Conservation (phyloP, 2,797 vertebrate species). For the Orientallactaga sibirica region DNA sequence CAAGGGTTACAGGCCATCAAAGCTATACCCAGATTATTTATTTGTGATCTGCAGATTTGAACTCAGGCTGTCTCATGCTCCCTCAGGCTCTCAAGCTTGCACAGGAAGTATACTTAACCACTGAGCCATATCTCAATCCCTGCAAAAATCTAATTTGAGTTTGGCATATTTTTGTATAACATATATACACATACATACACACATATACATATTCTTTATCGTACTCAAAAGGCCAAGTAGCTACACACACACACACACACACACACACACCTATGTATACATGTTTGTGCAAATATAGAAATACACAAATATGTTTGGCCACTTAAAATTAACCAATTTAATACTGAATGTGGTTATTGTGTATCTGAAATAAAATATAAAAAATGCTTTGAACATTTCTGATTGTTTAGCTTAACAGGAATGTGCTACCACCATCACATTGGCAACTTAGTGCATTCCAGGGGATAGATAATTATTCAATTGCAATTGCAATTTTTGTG, state of each 20-base stretch:
- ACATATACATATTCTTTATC: neutral
- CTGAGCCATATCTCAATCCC: no score
- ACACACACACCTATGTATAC: neutral
- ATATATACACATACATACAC: neutral
- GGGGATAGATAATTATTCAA: conserved; percentile 22
- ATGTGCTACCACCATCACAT: neutral
- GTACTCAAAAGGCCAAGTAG: neutral
- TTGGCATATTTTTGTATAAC: neutral
- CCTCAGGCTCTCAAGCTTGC: no score
- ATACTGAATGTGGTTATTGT: neutral
- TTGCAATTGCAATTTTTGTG: conserved; percentile 28
- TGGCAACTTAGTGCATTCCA: neutral
- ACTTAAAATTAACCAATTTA: neutral
- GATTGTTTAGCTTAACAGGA: neutral
- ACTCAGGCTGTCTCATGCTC: no score
- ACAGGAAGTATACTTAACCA: no score
- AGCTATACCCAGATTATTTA: no score
- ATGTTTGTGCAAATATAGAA: neutral
- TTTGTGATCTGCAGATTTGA: no score
- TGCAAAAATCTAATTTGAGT: no score
- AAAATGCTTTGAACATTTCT: neutral
- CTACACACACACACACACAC: neutral
- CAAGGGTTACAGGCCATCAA: no score
- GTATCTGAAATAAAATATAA: neutral
- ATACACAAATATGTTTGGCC: neutral